phyloP scores from a whole-genome alignment of 2,113 vertebrate genomes.

The Tachycineta bicolor region DNA sequence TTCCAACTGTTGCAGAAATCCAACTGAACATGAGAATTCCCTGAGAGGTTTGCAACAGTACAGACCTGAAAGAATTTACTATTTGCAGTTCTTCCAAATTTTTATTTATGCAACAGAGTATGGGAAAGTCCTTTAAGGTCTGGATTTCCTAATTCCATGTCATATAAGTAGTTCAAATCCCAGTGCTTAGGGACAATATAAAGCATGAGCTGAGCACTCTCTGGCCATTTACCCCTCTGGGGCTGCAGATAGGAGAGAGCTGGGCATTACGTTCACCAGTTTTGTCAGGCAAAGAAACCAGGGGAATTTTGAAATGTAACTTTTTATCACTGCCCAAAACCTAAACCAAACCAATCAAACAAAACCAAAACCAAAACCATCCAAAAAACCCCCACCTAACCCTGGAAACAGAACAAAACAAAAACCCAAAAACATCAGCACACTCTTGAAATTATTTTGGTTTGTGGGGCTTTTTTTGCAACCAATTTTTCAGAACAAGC shows the following conservation, averaged over 20 bases:
- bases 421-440: not conserved
- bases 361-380: not conserved
- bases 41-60: not conserved
- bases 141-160: not conserved
- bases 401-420: not conserved
- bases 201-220: not conserved
- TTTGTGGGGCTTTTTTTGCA: not conserved
- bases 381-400: too few relatives aligned
- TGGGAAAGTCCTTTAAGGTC: not conserved
- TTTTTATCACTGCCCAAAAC: not conserved
- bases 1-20: not conserved
- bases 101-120: not conserved
- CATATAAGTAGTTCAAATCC: not conserved
- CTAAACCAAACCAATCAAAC: not conserved
- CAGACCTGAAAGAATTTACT: not conserved
- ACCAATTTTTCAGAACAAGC: not conserved
- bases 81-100: not conserved
- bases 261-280: not conserved
- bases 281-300: not conserved
- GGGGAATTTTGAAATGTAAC: not conserved
- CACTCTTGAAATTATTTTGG: not conserved
- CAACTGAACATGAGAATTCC: not conserved
- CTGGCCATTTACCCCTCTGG: not conserved
- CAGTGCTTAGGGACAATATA: too few relatives aligned
- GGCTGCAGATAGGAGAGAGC: not conserved